These are phyloP conservation scores for Montipora capricornis DNA, from an alignment of 64 coral and sea anemone genomes.

Conservation along the genomic window DNA sequence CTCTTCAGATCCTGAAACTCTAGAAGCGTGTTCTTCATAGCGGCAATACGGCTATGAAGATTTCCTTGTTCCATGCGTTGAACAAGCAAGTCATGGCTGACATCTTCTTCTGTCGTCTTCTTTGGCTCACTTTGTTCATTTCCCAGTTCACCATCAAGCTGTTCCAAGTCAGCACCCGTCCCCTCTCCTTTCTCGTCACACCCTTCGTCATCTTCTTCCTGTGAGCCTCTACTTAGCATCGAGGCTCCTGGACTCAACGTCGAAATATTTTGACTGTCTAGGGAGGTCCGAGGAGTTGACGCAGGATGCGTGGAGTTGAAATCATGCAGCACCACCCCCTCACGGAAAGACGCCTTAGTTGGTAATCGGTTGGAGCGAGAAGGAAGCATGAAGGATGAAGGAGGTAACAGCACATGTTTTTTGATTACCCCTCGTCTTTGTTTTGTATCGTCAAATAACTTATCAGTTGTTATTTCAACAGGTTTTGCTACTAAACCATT, in stretches of 20 bases:
- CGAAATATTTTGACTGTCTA: not conserved
- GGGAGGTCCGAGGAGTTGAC: conserved; percentile 25
- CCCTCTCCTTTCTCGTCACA: not conserved
- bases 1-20: conserved; percentile 58
- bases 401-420: conserved; percentile 20
- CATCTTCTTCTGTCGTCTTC: not conserved
- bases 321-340: not conserved
- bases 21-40: conserved; percentile 45
- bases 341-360: not conserved
- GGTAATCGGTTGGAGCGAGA: not conserved
- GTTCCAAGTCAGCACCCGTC: not conserved
- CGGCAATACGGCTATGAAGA: conserved; percentile 41
- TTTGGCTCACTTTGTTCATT: not conserved
- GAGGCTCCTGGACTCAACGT: not conserved
- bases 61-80: not conserved
- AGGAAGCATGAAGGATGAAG: conserved; percentile 35
- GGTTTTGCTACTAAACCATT: not conserved
- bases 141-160: not conserved
- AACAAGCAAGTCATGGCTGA: not conserved
- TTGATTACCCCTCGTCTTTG: not conserved
- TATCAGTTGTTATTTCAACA: not conserved
- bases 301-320: not conserved
- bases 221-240: not conserved
- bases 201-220: conserved; percentile 1
- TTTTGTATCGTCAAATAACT: not conserved